Percentiles rank a stretch among this genome's conserved stretches.
Conservation (phyloP, 2,888 invertebrate species). For the Microplitis deprimator region DNA sequence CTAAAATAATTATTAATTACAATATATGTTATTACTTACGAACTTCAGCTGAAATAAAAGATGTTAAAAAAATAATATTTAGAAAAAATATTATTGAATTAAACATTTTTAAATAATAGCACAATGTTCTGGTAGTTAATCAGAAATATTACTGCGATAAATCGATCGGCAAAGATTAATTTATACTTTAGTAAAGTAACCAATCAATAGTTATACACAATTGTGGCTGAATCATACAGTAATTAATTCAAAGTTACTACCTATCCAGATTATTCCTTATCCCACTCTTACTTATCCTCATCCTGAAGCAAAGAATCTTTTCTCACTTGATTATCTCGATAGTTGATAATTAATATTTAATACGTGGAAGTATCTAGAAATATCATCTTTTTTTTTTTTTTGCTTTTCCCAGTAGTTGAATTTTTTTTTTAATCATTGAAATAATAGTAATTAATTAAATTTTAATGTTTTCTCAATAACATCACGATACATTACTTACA, state of each 20-base stretch:
- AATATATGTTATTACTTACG: conserved; percentile 39
- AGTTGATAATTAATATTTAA: background rate
- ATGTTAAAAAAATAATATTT: conserved; percentile 31
- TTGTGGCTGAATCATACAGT: conserved; percentile 42
- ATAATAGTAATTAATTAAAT: background rate
- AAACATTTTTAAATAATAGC: background rate
- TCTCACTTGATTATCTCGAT: background rate
- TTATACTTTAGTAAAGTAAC: conserved; percentile 37
- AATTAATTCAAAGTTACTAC: conserved; percentile 45
- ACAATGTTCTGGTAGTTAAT: conserved; percentile 24
- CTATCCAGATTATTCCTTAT: conserved; percentile 30
- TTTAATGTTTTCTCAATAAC: background rate
- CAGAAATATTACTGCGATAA: conserved; percentile 28
- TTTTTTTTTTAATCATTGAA: background rate
- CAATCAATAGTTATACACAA: conserved; percentile 21
- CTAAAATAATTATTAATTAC: background rate
- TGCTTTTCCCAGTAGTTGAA: conserved; percentile 2
- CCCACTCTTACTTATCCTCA: background rate
- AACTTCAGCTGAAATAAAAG: conserved; percentile 41
- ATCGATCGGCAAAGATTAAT: conserved; percentile 34
- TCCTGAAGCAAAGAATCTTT: background rate
- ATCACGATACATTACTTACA: background rate
- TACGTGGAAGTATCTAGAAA: background rate
- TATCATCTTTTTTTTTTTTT: conserved; percentile 12
- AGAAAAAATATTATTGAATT: conserved; percentile 8